These are phyloP conservation scores for Bradypodion pumilum DNA, from an alignment of 2,797 vertebrate genomes.

Conservation along the genomic window DNA sequence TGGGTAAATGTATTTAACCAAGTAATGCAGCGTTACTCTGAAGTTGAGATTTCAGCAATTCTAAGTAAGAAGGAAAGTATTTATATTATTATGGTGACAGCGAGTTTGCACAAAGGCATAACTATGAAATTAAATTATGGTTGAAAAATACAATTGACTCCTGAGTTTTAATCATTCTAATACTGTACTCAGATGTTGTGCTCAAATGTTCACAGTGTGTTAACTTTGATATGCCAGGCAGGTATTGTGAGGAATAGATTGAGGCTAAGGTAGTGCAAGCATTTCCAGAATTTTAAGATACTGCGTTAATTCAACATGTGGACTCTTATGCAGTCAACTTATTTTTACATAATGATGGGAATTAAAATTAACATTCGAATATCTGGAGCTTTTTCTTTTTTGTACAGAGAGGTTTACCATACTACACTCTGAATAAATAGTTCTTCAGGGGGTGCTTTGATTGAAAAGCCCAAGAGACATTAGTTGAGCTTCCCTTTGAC, in stretches of 20 bases:
- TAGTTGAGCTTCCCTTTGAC: no score
- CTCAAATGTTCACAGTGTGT: slow-evolving; percentile 29
- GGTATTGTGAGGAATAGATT: not conserved
- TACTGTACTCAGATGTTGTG: not conserved
- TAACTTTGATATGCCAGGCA: slow-evolving; percentile 19
- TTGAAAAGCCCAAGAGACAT: no score
- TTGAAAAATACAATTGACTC: not conserved
- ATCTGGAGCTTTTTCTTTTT: no score
- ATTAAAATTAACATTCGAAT: slow-evolving; percentile 8
- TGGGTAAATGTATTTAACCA: no score
- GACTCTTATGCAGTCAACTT: not conserved
- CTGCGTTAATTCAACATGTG: slow-evolving; percentile 33
- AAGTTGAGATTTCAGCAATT: slow-evolving; percentile 32
- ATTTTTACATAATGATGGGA: slow-evolving; percentile 20
- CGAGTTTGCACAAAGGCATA: slow-evolving; percentile 11
- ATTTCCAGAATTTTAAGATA: slow-evolving; percentile 14
- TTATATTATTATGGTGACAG: slow-evolving; percentile 14
- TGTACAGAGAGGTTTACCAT: no score
- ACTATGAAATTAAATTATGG: slow-evolving; percentile 8
- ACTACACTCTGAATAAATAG: no score
- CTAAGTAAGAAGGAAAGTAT: not conserved
- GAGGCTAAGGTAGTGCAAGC: not conserved
- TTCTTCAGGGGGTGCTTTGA: no score
- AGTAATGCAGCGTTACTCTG: slow-evolving; percentile 18
- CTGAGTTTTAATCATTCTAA: slow-evolving; percentile 14